A percentile compares a stretch with the other conserved stretches of the same genome.
phyloP scores from a whole-genome alignment of 2,113 vertebrate species.

The Pterocles gutturalis region DNA sequence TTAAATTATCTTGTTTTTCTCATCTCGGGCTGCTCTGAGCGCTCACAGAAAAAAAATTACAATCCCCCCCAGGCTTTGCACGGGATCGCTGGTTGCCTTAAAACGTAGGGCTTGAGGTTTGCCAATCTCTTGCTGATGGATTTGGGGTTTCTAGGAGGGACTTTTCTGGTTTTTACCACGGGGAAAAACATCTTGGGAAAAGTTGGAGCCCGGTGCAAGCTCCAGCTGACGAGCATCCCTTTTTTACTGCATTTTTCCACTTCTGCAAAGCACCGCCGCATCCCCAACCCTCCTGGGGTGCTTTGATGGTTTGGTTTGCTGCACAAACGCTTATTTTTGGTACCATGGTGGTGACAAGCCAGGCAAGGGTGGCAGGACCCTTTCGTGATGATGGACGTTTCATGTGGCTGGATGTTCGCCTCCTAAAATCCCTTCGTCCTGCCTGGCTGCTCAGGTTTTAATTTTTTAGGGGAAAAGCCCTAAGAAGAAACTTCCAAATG shows the following conservation, averaged over 20 bases:
- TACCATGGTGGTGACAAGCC: not conserved
- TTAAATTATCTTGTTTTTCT: not conserved
- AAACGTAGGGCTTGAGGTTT: not conserved
- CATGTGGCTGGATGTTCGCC: not conserved
- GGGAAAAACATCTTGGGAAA: not conserved
- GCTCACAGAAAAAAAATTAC: not conserved
- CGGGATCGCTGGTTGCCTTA: not conserved
- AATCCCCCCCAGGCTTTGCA: not conserved
- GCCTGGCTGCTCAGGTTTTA: not conserved
- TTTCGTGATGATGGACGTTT: not conserved
- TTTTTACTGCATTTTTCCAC: not conserved
- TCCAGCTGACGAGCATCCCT: not conserved
- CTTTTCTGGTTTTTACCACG: not conserved
- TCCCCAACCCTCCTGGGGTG: not conserved
- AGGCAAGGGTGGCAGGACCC: not conserved
- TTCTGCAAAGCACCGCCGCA: not conserved
- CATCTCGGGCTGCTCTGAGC: not conserved
- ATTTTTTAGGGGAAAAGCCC: not conserved
- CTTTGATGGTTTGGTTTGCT: not conserved
- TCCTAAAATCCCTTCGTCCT: not conserved
- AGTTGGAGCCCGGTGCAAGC: no score
- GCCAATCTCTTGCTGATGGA: not conserved
- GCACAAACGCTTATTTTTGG: accelerated
- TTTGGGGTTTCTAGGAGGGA: not conserved
- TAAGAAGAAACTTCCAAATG: not conserved